Evolutionary conservation across 1,140 invertebrate genomes (phyloP), one percentile per base, ranked within the genome.

Genomic region (Heliconius hewitsoni): DNA sequence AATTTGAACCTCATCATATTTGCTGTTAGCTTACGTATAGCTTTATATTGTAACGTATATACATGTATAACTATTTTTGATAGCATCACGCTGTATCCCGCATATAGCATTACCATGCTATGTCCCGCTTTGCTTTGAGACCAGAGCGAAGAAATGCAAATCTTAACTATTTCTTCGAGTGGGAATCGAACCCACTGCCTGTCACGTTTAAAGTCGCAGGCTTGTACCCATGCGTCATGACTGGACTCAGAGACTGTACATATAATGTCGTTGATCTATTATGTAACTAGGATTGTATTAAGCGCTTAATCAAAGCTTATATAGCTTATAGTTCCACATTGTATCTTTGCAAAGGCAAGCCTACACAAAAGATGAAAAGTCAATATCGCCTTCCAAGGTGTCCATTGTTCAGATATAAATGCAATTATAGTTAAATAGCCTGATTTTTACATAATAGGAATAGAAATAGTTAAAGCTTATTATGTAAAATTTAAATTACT

Each of bases 361-460:
- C 23, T 27, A 66, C n/a, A 66, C 60, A 66, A 66, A 66, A 66
- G 60, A 66, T 27, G n/a, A 13, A 66, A 66, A 66, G 60, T 66
- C 60, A 66, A 66, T 66, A 66, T 23, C 8, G 60, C 60, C 60
- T 66, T 30, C 60, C 60, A 66, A 66, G 60, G 60, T 66, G 11
- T 66, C 11, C 60, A 66, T 66, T 66, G 27, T 30, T 66, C 60
- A 27, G 60, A 66, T 66, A 66, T 66, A 66, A 30, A 66, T 11
- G 23, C 60, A 27, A 66, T 66, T 66, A 27, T 66, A 27, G 60
- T 66, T 66, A 30, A 30, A 66, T 30, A 30, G 57, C 19, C 57
- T 30, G 23, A 66, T 66, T 66, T 66, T 66, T 66, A 66, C 57
- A 66, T 66, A 27, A 66, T 66, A 66, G 57, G 18, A 57, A 9